phyloP scores from a whole-genome alignment of 2,888 invertebrate genomes.

The Caenorhabditis uteleia region DNA sequence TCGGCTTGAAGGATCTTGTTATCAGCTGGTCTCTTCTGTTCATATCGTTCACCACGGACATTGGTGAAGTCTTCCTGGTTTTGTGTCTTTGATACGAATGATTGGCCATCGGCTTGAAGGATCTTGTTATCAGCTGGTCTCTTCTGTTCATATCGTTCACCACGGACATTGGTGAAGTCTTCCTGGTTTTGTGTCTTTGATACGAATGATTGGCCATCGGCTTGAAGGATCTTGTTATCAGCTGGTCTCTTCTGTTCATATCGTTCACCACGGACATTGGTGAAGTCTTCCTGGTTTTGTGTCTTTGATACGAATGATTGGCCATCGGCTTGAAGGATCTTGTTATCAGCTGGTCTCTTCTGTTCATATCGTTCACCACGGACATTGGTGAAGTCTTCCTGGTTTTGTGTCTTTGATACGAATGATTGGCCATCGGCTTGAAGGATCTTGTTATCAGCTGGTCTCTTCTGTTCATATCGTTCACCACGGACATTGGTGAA shows the following conservation, averaged over 20 bases:
- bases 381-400: conserved; percentile 4
- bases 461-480: background rate
- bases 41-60: conserved; percentile 1
- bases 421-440: conserved; percentile 1
- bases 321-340: background rate
- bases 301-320: background rate
- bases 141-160: background rate
- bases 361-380: conserved; percentile 1
- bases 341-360: background rate
- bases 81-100: background rate
- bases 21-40: background rate
- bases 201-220: conserved; percentile 1
- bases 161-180: conserved; percentile 2
- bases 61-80: conserved; percentile 4
- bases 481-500: conserved; percentile 1
- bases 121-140: background rate
- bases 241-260: background rate
- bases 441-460: background rate
- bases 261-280: background rate
- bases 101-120: background rate
- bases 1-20: background rate
- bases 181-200: conserved; percentile 5
- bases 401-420: conserved; percentile 2
- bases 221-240: background rate
- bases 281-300: conserved; percentile 6